These are phyloP conservation scores for Muscicapa adusta DNA, from an alignment of 2,113 vertebrate genomes.

Conservation along the genomic window DNA sequence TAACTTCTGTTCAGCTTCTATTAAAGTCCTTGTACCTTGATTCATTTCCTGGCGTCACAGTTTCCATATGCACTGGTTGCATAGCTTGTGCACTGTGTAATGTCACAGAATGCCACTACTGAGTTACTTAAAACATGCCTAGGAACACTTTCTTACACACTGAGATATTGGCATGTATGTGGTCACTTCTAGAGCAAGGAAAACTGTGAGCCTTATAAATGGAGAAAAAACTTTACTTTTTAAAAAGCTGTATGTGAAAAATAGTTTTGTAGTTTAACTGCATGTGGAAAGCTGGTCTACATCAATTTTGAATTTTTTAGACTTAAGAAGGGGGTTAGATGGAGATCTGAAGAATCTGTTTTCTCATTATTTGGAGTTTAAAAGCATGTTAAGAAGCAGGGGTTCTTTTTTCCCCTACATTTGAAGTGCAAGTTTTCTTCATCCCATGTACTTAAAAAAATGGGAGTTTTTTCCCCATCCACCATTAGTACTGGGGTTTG, in stretches of 20 bases:
- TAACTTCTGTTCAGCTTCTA: slow-evolving; percentile 12
- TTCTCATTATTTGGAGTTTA: neutral
- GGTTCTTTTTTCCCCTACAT: neutral
- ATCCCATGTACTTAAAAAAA: neutral
- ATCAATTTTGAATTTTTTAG: neutral
- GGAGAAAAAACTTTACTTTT: neutral
- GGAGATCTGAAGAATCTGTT: neutral
- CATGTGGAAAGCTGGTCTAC: neutral
- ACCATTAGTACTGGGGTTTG: neutral
- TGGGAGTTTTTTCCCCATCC: neutral
- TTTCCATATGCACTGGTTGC: neutral
- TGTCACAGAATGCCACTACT: slow-evolving; percentile 27
- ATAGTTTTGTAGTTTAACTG: slow-evolving; percentile 22
- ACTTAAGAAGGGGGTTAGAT: neutral
- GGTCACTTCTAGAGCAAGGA: slow-evolving; percentile 17
- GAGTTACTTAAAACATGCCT: slow-evolving; percentile 29
- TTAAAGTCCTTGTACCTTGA: neutral
- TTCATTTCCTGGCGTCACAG: neutral
- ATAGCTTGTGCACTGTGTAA: neutral
- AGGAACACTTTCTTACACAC: neutral
- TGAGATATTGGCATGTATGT: slow-evolving; percentile 2
- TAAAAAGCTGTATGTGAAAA: slow-evolving; percentile 27
- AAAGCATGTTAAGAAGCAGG: neutral
- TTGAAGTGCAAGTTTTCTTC: neutral
- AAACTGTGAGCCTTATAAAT: slow-evolving; percentile 13